These are phyloP conservation scores for Euthynnus affinis DNA, from an alignment of 2,797 vertebrate species.

Conservation along the genomic window DNA sequence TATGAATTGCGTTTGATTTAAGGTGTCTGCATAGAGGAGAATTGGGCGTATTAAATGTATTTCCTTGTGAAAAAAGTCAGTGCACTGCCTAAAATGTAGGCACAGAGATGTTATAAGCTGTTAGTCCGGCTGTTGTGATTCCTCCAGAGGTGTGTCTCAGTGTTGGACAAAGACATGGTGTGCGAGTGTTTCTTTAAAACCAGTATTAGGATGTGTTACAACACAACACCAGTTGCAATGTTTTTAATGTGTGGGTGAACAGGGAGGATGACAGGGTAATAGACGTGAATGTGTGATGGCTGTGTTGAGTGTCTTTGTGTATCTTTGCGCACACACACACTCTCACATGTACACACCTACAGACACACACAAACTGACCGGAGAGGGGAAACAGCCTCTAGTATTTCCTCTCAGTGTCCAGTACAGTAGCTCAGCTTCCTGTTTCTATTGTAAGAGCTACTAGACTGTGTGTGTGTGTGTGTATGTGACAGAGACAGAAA, in stretches of 20 bases:
- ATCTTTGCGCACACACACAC: background rate
- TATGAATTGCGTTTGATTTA: background rate
- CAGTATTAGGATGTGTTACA: conserved; percentile 9
- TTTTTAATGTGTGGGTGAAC: conserved; percentile 22
- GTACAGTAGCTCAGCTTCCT: conserved; percentile 80
- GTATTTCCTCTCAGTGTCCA: conserved; percentile 78
- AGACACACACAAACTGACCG: conserved; percentile 31
- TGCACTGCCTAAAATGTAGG: background rate
- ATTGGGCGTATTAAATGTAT: background rate
- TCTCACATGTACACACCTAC: conserved; percentile 22
- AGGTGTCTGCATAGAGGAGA: background rate
- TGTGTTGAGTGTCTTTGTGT: conserved; percentile 6
- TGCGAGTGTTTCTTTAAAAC: conserved; percentile 13
- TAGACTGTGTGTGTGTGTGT: conserved; percentile 34
- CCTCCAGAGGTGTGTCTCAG: conserved; percentile 36
- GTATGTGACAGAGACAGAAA: conserved; percentile 36
- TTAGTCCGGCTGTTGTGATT: conserved; percentile 42
- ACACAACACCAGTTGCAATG: background rate
- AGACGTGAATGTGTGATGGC: conserved; percentile 23
- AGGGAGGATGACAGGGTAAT: conserved; percentile 9
- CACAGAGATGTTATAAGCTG: conserved; percentile 13
- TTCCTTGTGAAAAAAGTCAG: background rate
- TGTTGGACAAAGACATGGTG: conserved; percentile 17
- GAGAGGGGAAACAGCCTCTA: conserved; percentile 67
- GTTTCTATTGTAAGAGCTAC: conserved; percentile 73